A percentile compares a stretch with the other conserved stretches of the same genome.
Conservation (phyloP, 1,140 invertebrate genomes). For the Drosophila busckii region DNA sequence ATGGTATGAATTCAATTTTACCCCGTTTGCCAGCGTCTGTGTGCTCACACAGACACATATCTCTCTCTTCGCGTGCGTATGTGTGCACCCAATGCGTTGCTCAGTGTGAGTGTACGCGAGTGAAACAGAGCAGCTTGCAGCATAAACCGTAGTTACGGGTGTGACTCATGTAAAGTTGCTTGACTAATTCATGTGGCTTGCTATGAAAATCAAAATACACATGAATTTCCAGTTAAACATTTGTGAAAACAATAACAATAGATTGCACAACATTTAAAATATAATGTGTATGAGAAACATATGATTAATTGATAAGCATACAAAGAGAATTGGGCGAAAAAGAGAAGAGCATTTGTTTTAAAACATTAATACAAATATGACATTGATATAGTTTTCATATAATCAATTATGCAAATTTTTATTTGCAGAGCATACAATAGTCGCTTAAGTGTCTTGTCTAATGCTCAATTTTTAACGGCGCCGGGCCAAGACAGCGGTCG, state of each 20-base stretch:
- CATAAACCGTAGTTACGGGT: constrained; percentile 24
- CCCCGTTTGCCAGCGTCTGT: constrained; percentile 23
- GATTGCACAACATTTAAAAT: too few relatives aligned
- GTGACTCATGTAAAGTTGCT: constrained; percentile 25
- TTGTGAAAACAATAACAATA: too few relatives aligned
- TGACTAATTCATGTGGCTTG: constrained; percentile 10
- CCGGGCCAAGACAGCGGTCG: constrained; percentile 47
- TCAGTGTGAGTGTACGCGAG: constrained; percentile 15
- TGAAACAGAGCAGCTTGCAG: constrained; percentile 17
- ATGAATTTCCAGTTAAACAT: too few relatives aligned
- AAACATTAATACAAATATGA: too few relatives aligned
- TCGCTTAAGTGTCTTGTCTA: neutral
- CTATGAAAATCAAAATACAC: neutral
- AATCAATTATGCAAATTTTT: neutral
- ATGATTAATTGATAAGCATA: too few relatives aligned
- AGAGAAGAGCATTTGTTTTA: too few relatives aligned
- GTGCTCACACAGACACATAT: constrained; percentile 13
- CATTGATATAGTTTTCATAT: too few relatives aligned
- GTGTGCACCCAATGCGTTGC: neutral
- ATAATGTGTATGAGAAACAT: too few relatives aligned
- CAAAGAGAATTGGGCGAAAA: too few relatives aligned
- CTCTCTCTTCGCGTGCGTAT: constrained; percentile 4
- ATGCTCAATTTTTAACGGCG: constrained; percentile 62
- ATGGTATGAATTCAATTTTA: constrained; percentile 71
- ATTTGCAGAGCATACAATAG: constrained; percentile 21